Base-by-base conservation (phyloP, 1,140 invertebrate genomes). In the Leptoteleia sp. region DNA sequence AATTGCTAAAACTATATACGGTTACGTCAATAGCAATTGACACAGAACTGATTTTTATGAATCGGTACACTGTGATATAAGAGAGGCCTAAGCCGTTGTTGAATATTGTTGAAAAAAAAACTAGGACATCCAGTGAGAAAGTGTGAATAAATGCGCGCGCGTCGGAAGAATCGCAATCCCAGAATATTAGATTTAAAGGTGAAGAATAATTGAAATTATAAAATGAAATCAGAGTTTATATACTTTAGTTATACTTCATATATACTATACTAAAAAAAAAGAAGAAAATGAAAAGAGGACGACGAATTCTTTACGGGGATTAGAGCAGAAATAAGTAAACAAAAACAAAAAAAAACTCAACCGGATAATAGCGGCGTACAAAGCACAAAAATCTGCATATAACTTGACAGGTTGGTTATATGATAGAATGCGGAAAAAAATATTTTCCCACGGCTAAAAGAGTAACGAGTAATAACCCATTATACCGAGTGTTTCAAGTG, bases 11-110 rank as follows among this genome's bases (percentile, higher is more conserved):
- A 25, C 22, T 25, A 29, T 38, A 7, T 1, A 38, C 5, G 1
- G 0, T 38, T 6, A 38, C 15, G 1, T 38, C 13, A 16, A 38
- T 27, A 9, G 19, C 37, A 82, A 78, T 83, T 81, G 4, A 68
- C 61, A 38, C 38, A 52, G n/a, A 71, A 81, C 79, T 81, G 83
- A 85, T 83, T 79, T 81, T 82, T 86, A 83, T 86, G 84, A 71
- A 71, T 81, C 82, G 80, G 78, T 55, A 81, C 79, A 71, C 76
- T 78, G 73, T 80, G 82, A 42, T 65, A 79, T 40, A 82, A 62
- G 77, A 83, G 83, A 85, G 85, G 86, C 87, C 87, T 88, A 88
- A 84, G 85, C 83, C 84, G 72, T 87, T 88, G 85, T 88, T 88
- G 82, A 83, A 84, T 82, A 85, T 87, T 87, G 86, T 87, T 88